phyloP scores from a whole-genome alignment of 2,113 vertebrate genomes.

The Rhabdomys dilectus region DNA sequence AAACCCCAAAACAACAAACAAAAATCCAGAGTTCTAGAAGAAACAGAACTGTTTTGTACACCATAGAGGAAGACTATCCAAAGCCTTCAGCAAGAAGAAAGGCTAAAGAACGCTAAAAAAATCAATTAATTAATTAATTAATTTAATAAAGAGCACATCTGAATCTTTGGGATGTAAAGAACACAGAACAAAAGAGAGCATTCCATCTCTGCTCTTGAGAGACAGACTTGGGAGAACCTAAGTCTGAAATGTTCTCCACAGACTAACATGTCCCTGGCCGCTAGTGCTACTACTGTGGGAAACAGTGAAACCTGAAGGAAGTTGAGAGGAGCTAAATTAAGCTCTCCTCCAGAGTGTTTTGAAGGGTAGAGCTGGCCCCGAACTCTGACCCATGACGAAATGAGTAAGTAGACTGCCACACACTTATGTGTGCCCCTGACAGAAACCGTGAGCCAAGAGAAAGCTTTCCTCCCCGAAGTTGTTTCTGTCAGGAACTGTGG shows the following conservation, averaged over 20 bases:
- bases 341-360: too few species aligned
- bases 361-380: neutral
- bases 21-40: neutral
- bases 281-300: neutral
- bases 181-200: neutral
- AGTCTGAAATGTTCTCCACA: neutral
- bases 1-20: neutral
- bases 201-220: neutral
- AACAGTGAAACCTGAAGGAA: neutral
- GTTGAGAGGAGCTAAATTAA: neutral
- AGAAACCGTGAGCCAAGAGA: neutral
- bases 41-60: neutral
- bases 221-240: neutral
- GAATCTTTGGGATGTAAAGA: neutral
- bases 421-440: neutral
- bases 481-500: neutral
- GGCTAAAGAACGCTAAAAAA: neutral
- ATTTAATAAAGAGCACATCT: neutral
- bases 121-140: too few species aligned
- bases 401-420: too few species aligned
- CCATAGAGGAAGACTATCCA: neutral
- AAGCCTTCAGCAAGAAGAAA: neutral
- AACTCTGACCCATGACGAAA: too few species aligned
- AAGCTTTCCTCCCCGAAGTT: neutral
- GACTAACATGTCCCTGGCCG: too few species aligned